Percentiles rank a stretch among this genome's conserved stretches.
These are phyloP conservation scores for Charanyca ferruginea DNA, from an alignment of 2,888 invertebrate species.

Conservation along the genomic window DNA sequence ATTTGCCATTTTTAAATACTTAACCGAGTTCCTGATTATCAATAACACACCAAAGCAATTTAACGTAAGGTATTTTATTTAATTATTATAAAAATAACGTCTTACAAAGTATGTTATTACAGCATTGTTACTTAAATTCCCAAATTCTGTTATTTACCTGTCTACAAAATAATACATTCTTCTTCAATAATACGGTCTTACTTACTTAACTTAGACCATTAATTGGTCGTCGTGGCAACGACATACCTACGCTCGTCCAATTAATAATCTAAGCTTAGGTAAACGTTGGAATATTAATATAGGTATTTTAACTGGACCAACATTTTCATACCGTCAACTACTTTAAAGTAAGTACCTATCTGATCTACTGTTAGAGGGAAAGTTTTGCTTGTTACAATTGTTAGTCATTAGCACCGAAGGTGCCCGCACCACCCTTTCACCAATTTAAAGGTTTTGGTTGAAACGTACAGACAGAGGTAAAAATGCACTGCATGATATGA, in stretches of 20 bases:
- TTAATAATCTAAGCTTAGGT: no score
- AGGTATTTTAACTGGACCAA: neutral
- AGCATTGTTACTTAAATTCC: conserved; percentile 65
- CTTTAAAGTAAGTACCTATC: conserved; percentile 3
- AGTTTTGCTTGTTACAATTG: conserved; percentile 10
- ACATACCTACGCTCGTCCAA: no score
- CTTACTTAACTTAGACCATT: no score
- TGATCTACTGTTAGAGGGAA: neutral
- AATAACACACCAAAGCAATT: conserved; percentile 77
- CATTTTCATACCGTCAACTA: neutral
- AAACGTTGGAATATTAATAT: conserved; percentile 13
- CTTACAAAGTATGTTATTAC: conserved; percentile 57
- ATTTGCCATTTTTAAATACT: conserved; percentile 44
- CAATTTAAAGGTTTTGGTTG: neutral
- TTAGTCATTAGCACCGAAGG: no score
- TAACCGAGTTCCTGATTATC: conserved; percentile 65
- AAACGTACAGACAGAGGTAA: conserved; percentile 12
- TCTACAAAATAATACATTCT: conserved; percentile 27
- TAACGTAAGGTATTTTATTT: conserved; percentile 72
- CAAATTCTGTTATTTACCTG: conserved; percentile 50
- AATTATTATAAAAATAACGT: conserved; percentile 62
- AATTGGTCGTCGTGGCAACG: no score
- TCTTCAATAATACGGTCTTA: neutral
- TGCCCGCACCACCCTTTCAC: no score
- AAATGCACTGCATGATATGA: conserved; percentile 16